Evolutionary conservation across 2,797 vertebrate species (phyloP), one percentile per base, ranked within the genome.

Genomic region (Mycteria americana): DNA sequence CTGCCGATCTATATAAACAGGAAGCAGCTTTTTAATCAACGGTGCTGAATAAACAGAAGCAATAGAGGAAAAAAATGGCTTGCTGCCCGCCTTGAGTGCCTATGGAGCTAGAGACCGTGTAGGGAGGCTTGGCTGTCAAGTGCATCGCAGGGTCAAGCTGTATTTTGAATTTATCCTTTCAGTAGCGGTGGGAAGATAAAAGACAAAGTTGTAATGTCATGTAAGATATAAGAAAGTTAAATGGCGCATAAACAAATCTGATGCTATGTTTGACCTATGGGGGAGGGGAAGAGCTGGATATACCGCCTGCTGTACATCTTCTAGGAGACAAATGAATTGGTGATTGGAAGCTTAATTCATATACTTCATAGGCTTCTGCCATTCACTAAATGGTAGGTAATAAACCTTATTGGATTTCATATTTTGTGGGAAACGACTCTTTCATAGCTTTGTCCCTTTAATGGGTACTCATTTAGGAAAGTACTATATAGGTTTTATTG

Each of bases 391-490:
- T 69, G 84, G 64, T 83, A 92, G 62, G 84, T 88, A 95, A 97
- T 98, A 97, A 97, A 96, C 95, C 93, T 96, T 93, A 96, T 7
- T 96, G 85, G 94, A 97, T 97, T 97, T 97, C 90, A 88, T 94
- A 83, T 82, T 96, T 97, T 88, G 79, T 91, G 74, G 91, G 85
- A 98, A 98, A 96, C 45, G 6, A 60, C 68, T 72, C 96, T 96
- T 96, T 96, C 97, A 96, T 91, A 91, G 83, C 87, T 83, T 89
- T 94, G 78, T 85, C 91, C 78, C 67, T 83, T 96, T 94, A 97
- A 98, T 96, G 87, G 94, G 63, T 89, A 77, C 93, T 96, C 93
- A 89, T 94, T 96, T 96, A 89, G 62, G 46, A 93, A 95, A 93
- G 63, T 43, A 37, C 56, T 50, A 11, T 80, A 25, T 56, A 54